Conservation (phyloP, 2,797 vertebrate species). For the Todus mexicanus region DNA sequence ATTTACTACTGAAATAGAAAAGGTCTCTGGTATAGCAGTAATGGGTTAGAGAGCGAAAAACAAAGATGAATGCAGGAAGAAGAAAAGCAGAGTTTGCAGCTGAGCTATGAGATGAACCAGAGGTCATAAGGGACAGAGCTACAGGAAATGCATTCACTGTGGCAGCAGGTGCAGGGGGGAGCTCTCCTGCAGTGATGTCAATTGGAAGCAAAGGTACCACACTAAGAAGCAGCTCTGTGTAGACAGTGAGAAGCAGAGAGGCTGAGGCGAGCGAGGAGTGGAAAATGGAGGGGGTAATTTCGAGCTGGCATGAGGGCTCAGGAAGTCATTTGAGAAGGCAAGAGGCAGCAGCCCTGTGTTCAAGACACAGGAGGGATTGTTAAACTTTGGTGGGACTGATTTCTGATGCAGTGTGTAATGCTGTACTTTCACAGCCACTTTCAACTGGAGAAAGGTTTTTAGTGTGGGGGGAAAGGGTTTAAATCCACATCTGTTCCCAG, state of each 20-base stretch:
- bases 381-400: not conserved
- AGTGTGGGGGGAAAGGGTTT: not conserved
- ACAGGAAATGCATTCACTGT: slow-evolving; percentile 43
- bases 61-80: slow-evolving; percentile 29
- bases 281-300: not conserved
- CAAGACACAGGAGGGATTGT: not conserved
- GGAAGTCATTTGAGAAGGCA: not conserved
- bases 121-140: not conserved
- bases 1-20: slow-evolving; percentile 4
- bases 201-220: not conserved
- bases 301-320: not conserved
- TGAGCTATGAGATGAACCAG: not conserved
- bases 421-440: not conserved
- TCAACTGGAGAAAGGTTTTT: not conserved
- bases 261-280: not conserved
- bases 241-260: not conserved
- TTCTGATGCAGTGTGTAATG: not conserved
- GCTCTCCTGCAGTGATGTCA: not conserved
- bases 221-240: slow-evolving; percentile 19
- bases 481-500: not conserved
- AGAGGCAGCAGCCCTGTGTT: not conserved
- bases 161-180: slow-evolving; percentile 32
- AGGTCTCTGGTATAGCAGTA: not conserved
- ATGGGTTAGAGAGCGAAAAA: not conserved
- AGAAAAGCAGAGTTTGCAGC: slow-evolving; percentile 17